phyloP scores from a whole-genome alignment of 2,113 vertebrate genomes.

The Naja naja region DNA sequence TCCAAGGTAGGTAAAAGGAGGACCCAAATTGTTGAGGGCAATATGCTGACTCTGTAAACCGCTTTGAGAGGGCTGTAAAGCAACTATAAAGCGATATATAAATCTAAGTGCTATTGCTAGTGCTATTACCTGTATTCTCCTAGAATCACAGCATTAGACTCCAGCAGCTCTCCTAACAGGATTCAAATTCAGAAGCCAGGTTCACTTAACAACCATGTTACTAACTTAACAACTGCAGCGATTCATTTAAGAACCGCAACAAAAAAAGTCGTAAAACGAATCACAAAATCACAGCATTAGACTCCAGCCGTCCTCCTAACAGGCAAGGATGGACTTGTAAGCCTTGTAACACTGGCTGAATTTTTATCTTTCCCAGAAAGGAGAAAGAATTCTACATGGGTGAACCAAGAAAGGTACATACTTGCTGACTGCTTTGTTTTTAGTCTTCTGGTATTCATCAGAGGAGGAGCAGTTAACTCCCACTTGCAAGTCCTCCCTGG shows the following conservation, averaged over 20 bases:
- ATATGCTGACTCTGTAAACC: too few species aligned
- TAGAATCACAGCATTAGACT: background rate
- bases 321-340: background rate
- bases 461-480: background rate
- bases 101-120: too few species aligned
- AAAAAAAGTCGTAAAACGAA: too few species aligned
- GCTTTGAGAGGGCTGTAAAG: too few species aligned
- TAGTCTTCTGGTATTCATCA: background rate
- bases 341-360: background rate
- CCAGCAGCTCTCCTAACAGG: background rate
- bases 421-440: background rate
- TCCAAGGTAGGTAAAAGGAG: too few species aligned
- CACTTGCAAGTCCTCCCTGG: background rate
- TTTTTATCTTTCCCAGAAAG: background rate
- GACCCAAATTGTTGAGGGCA: too few species aligned
- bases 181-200: too few species aligned
- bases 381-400: background rate
- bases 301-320: background rate
- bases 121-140: background rate
- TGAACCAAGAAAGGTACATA: background rate
- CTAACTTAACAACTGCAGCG: too few species aligned
- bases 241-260: too few species aligned
- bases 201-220: too few species aligned
- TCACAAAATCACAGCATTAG: background rate
- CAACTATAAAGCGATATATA: too few species aligned